These are phyloP conservation scores for Drosophila melanica DNA, from an alignment of 1,140 invertebrate species.

Conservation along the genomic window DNA sequence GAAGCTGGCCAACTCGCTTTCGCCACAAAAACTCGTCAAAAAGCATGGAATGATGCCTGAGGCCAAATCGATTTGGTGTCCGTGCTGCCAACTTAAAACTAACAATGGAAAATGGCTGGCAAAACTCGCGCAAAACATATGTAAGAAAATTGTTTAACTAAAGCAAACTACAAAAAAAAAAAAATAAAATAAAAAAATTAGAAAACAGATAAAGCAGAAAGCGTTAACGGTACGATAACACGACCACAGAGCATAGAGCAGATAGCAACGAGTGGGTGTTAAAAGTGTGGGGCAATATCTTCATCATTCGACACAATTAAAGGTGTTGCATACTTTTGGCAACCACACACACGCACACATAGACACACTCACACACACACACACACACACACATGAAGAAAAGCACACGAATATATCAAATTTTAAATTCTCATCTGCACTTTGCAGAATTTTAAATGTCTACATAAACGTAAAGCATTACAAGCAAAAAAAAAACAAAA, in stretches of 20 bases:
- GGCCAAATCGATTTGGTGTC: slow-evolving; percentile 1
- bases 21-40: slow-evolving; percentile 9
- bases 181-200: neutral
- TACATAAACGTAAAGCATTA: slow-evolving; percentile 64
- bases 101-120: neutral
- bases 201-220: neutral
- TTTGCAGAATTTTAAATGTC: slow-evolving; percentile 76
- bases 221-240: neutral
- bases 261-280: slow-evolving; percentile 1
- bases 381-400: slow-evolving; percentile 22
- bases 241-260: slow-evolving; percentile 1
- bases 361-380: slow-evolving; percentile 23
- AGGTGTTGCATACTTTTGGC: slow-evolving; percentile 29
- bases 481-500: slow-evolving; percentile 41
- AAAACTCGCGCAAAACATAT: slow-evolving; percentile 26
- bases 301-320: slow-evolving; percentile 8
- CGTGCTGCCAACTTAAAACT: neutral
- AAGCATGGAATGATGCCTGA: neutral
- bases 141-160: slow-evolving; percentile 43
- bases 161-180: slow-evolving; percentile 25
- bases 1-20: neutral
- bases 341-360: slow-evolving; percentile 31
- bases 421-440: slow-evolving; percentile 73
- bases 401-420: slow-evolving; percentile 36
- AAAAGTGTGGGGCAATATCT: slow-evolving; percentile 2